phyloP scores from a whole-genome alignment of 92 coral and sea anemone genomes.

The Isaurus tuberculatus region DNA sequence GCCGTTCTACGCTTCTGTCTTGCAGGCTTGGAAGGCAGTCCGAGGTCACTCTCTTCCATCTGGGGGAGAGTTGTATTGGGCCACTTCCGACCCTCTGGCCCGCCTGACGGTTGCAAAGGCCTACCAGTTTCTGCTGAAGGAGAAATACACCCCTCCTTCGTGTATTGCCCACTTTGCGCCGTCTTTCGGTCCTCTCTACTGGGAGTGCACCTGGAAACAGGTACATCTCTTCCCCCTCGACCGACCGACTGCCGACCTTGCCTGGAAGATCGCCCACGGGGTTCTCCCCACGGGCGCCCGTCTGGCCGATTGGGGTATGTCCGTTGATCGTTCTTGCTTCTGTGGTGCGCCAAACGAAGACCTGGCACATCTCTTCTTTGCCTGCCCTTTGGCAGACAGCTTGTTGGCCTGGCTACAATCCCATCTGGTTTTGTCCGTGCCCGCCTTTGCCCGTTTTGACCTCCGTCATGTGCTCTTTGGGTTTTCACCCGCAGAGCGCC shows the following conservation, averaged over 20 bases:
- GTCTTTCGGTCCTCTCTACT: constrained; percentile 22
- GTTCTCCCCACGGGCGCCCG: constrained; percentile 44
- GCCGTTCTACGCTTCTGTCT: neutral
- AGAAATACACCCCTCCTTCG: neutral
- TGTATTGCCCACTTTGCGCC: constrained; percentile 23
- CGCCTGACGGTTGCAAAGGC: neutral
- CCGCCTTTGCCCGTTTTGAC: neutral
- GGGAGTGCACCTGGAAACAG: constrained; percentile 42
- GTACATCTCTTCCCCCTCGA: constrained; percentile 17
- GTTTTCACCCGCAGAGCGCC: too few relatives aligned
- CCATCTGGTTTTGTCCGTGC: neutral
- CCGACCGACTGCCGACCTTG: neutral
- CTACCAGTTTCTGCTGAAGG: neutral
- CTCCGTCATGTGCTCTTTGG: neutral
- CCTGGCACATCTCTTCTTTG: constrained; percentile 2
- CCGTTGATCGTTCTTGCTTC: constrained; percentile 23
- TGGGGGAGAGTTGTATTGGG: neutral
- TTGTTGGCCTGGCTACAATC: neutral
- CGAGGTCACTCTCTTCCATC: neutral
- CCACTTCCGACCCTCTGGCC: neutral
- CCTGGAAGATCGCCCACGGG: constrained; percentile 55
- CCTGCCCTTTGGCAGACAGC: neutral
- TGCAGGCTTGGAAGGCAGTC: neutral
- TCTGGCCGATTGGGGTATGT: constrained; percentile 14
- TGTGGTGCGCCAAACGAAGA: neutral